These are phyloP conservation scores for Emydocephalus ijimae DNA, from an alignment of 2,113 vertebrate genomes.

Conservation along the genomic window DNA sequence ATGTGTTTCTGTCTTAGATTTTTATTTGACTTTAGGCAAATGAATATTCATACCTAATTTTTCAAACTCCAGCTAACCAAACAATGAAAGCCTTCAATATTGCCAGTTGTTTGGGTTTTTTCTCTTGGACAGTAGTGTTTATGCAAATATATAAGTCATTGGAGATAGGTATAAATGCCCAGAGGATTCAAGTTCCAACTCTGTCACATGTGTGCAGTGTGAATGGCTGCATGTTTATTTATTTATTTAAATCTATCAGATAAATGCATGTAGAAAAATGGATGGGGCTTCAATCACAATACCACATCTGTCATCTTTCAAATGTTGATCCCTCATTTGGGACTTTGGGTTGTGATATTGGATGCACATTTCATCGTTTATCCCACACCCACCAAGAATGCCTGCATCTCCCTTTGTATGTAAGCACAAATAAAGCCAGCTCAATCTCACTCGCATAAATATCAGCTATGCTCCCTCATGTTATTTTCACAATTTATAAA, in stretches of 20 bases:
- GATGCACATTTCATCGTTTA: background rate
- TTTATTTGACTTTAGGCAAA: conserved; percentile 18
- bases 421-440: background rate
- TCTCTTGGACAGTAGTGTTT: background rate
- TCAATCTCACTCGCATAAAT: background rate
- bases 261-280: background rate
- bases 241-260: background rate
- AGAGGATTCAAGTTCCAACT: background rate
- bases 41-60: background rate
- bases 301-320: background rate
- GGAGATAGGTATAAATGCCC: background rate
- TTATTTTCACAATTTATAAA: background rate
- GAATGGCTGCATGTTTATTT: background rate
- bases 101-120: background rate
- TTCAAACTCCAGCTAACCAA: background rate
- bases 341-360: background rate
- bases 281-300: background rate
- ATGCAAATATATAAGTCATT: background rate
- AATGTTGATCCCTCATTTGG: background rate
- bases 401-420: background rate
- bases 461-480: background rate
- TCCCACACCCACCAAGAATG: background rate
- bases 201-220: background rate
- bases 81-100: background rate
- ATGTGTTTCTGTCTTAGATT: conserved; percentile 1